Evolutionary conservation across 1,140 invertebrate genomes (phyloP).

Genomic region (Neodiprion fabricii): DNA sequence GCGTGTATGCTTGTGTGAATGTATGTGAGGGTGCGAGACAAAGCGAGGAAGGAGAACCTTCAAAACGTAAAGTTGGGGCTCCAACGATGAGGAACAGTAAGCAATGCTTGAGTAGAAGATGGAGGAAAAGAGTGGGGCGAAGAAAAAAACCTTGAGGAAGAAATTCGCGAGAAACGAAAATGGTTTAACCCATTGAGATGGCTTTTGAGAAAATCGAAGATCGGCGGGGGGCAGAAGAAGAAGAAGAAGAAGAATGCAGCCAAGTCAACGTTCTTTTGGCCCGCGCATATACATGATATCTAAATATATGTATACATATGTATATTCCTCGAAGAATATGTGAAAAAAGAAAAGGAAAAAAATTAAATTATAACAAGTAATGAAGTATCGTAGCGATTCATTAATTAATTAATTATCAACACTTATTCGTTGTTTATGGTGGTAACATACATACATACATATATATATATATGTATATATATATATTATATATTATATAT

Average conservation of each 20-base stretch:
- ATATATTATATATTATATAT: too few species aligned
- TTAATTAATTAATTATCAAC: slow-evolving; percentile 1
- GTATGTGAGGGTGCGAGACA: background rate
- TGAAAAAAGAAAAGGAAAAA: slow-evolving; percentile 4
- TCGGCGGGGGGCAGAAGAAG: background rate
- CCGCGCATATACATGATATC: background rate
- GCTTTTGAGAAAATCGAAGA: too few species aligned
- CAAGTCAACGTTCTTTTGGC: background rate
- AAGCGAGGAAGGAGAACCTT: background rate
- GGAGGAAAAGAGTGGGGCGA: slow-evolving; percentile 9
- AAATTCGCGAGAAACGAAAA: background rate
- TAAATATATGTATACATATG: background rate
- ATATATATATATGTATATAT: too few species aligned
- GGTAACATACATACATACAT: too few species aligned
- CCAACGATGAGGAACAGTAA: slow-evolving; percentile 19
- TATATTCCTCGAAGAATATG: slow-evolving; percentile 5
- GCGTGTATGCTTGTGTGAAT: background rate
- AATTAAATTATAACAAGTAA: slow-evolving; percentile 17
- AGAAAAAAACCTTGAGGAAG: slow-evolving; percentile 9
- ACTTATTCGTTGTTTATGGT: too few species aligned
- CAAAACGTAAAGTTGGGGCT: slow-evolving; percentile 10
- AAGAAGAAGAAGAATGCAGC: slow-evolving; percentile 5
- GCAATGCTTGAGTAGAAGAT: slow-evolving; percentile 14
- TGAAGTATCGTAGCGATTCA: slow-evolving; percentile 15
- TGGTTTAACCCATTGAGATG: background rate